Percentiles rank a stretch among this genome's conserved stretches.
Conservation (phyloP, 2,888 invertebrate species). For the Orthonychiurus folsomi region DNA sequence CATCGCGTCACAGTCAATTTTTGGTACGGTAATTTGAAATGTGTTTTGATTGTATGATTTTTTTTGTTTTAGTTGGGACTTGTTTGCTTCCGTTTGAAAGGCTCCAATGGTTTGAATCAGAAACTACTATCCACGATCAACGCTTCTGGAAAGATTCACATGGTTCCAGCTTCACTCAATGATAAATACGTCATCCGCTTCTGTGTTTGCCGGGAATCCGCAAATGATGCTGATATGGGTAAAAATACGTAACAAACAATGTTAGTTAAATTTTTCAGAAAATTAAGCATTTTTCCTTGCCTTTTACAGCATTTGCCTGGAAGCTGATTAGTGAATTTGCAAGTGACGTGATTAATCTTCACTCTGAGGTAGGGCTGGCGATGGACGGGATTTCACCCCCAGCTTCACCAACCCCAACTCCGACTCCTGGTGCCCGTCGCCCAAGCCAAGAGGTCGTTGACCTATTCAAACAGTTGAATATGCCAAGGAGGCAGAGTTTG, state of each 20-base stretch:
- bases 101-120: conserved; percentile 63
- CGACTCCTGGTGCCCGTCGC: conserved; percentile 11
- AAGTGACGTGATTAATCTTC: conserved; percentile 46
- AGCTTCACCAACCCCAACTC: not conserved
- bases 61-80: conserved; percentile 52
- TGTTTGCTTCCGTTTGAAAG: conserved; percentile 66
- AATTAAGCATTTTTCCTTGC: conserved; percentile 6
- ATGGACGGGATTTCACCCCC: conserved; percentile 18
- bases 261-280: conserved; percentile 41
- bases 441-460: conserved; percentile 26
- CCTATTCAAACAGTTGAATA: conserved; percentile 23
- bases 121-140: conserved; percentile 68
- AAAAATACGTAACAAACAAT: conserved; percentile 47
- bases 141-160: conserved; percentile 71
- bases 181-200: conserved; percentile 68
- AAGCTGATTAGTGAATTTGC: conserved; percentile 55
- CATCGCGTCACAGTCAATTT: no score
- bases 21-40: no score
- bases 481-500: conserved; percentile 23
- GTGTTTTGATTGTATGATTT: no score
- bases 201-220: conserved; percentile 70
- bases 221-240: conserved; percentile 50
- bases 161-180: conserved; percentile 72
- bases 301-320: conserved; percentile 52
- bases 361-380: conserved; percentile 18